phyloP scores from a whole-genome alignment of 2,113 vertebrate species.

The Diadophis punctatus region DNA sequence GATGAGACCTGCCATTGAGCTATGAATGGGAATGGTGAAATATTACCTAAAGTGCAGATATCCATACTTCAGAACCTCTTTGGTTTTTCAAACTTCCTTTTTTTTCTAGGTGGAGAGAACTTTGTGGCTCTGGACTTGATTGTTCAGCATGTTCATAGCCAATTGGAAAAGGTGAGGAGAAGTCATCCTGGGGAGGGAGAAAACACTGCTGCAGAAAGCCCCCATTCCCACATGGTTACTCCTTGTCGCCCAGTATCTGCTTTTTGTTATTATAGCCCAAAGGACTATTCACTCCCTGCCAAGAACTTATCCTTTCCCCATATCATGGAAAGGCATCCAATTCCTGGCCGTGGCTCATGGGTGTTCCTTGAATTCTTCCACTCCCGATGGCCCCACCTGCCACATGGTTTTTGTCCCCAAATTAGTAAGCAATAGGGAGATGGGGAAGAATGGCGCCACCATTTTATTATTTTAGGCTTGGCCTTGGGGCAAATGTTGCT shows the following conservation, averaged over 20 bases:
- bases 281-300: neutral
- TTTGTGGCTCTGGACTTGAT: conserved; percentile 87
- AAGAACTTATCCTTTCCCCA: neutral
- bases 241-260: too few species aligned
- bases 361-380: neutral
- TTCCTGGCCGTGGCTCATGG: neutral
- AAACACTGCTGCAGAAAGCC: rapidly evolving
- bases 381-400: neutral
- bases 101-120: conserved; percentile 80
- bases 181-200: neutral
- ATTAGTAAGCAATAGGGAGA: neutral
- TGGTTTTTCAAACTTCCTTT: neutral
- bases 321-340: neutral
- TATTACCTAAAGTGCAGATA: neutral
- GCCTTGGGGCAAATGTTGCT: neutral
- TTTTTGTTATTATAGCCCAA: neutral
- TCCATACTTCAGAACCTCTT: neutral
- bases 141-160: conserved; percentile 88
- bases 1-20: neutral
- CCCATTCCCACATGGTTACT: neutral
- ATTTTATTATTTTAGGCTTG: neutral
- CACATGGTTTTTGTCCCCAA: neutral
- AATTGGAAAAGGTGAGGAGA: conserved; percentile 83
- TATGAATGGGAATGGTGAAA: neutral
- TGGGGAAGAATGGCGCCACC: neutral